Conservation (phyloP, 2,888 invertebrate species). For the Microctonus aethiopoides region DNA sequence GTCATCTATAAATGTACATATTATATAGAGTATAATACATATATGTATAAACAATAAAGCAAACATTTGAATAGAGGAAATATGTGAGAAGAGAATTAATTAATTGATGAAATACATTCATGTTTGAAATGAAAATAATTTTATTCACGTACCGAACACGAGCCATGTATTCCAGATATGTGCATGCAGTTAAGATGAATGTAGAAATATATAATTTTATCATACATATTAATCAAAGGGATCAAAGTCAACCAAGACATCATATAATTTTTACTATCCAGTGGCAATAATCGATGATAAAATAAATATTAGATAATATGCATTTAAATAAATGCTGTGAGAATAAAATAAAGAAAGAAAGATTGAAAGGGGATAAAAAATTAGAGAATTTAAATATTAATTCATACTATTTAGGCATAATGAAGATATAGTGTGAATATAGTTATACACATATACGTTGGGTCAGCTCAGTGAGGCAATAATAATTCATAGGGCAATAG, state of each 20-base stretch:
- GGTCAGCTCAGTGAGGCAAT: slow-evolving; percentile 14
- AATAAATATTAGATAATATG: background rate
- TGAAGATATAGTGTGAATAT: slow-evolving; percentile 9
- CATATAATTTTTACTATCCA: slow-evolving; percentile 3
- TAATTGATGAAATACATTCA: background rate
- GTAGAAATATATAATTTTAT: slow-evolving; percentile 18
- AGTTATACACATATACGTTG: slow-evolving; percentile 1
- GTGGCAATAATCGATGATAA: background rate
- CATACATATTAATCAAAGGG: slow-evolving; percentile 22
- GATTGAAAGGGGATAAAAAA: background rate
- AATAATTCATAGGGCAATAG: slow-evolving; percentile 24
- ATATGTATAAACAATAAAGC: background rate
- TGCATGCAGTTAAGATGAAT: slow-evolving; percentile 38
- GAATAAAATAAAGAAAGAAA: background rate
- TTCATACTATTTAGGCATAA: background rate
- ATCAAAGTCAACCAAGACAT: slow-evolving; percentile 6
- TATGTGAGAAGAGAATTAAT: too few species aligned
- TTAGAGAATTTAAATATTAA: background rate
- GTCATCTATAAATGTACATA: slow-evolving; percentile 14
- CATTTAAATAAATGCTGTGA: background rate
- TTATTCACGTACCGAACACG: slow-evolving; percentile 38
- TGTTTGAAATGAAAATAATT: background rate
- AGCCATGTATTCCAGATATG: slow-evolving; percentile 45
- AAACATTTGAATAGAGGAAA: background rate
- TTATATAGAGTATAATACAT: background rate